Evolutionary conservation across 2,888 invertebrate species (phyloP).

Genomic region (Arrhopalites spinosus): DNA sequence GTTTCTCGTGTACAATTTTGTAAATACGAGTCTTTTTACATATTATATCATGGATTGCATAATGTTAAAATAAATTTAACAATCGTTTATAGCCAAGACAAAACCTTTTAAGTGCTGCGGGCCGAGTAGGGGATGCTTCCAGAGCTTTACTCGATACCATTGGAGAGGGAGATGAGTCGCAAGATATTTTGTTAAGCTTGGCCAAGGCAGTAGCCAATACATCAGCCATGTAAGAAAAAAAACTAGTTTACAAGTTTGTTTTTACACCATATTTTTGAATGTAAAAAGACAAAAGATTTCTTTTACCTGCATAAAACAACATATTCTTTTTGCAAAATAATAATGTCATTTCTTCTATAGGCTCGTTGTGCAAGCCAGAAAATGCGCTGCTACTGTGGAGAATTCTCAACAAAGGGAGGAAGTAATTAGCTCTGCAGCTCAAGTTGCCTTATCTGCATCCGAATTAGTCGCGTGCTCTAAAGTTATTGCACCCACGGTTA

Average conservation of each 20-base stretch:
- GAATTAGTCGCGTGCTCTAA: conserved; percentile 97
- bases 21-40: too few relatives aligned
- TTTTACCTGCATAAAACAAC: too few relatives aligned
- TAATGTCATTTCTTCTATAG: conserved; percentile 58
- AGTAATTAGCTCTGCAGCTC: conserved; percentile 94
- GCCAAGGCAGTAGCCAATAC: conserved; percentile 98
- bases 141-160: conserved; percentile 91
- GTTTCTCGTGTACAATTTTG: too few relatives aligned
- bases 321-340: not conserved
- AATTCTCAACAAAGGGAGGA: conserved; percentile 80
- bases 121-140: conserved; percentile 94
- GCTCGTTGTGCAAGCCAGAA: conserved; percentile 92
- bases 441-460: conserved; percentile 95
- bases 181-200: conserved; percentile 87
- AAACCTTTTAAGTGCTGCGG: conserved; percentile 91
- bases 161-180: conserved; percentile 87
- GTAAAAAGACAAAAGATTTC: too few relatives aligned
- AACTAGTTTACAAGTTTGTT: too few relatives aligned
- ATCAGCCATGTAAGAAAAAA: conserved; percentile 68
- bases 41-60: conserved; percentile 1
- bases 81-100: conserved; percentile 75
- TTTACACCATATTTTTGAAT: too few relatives aligned
- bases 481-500: conserved; percentile 83
- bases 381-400: conserved; percentile 85
- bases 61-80: conserved; percentile 6